Conservation (phyloP, 2,888 invertebrate genomes). For the Agonopterix subpropinquella region DNA sequence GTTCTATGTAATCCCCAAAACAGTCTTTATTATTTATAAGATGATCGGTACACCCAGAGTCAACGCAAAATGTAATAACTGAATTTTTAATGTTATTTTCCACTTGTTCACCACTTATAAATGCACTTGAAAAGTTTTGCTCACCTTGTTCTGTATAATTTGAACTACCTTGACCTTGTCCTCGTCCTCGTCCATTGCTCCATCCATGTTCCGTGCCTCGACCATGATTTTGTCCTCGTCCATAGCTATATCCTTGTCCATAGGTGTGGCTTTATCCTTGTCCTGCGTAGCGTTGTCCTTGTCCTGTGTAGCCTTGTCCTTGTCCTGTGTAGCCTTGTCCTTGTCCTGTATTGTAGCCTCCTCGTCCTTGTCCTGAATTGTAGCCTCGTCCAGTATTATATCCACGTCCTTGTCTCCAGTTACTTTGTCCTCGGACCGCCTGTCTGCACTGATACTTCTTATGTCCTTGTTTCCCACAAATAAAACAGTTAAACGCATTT, state of each 20-base stretch:
- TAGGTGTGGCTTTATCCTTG: background rate
- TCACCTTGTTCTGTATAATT: background rate
- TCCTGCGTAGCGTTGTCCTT: background rate
- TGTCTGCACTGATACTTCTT: slow-evolving; percentile 4
- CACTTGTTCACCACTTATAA: background rate
- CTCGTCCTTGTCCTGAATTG: background rate
- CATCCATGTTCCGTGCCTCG: background rate
- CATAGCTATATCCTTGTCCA: background rate
- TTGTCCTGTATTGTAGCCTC: background rate
- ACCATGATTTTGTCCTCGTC: background rate
- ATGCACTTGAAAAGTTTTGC: background rate
- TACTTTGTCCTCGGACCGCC: background rate
- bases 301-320: no score
- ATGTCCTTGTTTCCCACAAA: slow-evolving; percentile 1
- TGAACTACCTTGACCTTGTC: background rate
- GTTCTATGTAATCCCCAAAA: slow-evolving; percentile 1
- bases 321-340: no score
- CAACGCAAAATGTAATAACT: background rate
- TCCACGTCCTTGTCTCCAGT: background rate
- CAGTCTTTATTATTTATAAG: slow-evolving; percentile 2
- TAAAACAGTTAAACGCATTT: background rate
- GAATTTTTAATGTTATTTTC: background rate
- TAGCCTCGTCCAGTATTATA: background rate
- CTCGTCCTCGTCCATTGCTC: background rate
- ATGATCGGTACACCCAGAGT: slow-evolving; percentile 8